Conservation (phyloP, 2,797 vertebrate genomes). For the Lagodon rhomboides region DNA sequence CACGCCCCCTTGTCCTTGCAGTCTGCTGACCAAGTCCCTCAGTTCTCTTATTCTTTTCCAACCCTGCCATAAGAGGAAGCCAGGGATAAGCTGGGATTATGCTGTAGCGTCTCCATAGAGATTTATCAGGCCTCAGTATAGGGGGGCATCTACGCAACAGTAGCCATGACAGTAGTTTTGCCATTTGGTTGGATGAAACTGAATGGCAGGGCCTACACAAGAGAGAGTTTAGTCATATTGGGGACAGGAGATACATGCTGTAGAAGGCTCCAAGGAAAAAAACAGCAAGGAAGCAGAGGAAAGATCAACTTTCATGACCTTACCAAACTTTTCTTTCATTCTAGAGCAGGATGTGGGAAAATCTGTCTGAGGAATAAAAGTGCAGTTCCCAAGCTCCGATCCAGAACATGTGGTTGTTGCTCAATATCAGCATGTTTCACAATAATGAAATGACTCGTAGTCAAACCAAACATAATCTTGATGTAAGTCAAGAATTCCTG, state of each 20-base stretch:
- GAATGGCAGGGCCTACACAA: background rate
- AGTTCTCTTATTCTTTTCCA: slow-evolving; percentile 59
- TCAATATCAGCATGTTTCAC: slow-evolving; percentile 75
- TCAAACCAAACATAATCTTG: slow-evolving; percentile 71
- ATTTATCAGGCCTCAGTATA: slow-evolving; percentile 52
- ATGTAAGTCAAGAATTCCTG: slow-evolving; percentile 39
- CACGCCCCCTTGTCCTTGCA: slow-evolving; percentile 50
- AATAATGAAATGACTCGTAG: slow-evolving; percentile 70
- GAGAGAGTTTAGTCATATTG: background rate
- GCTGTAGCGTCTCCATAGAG: slow-evolving; percentile 62
- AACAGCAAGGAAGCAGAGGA: background rate
- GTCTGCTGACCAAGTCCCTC: slow-evolving; percentile 62
- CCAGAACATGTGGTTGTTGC: slow-evolving; percentile 81
- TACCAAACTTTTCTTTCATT: slow-evolving; percentile 28
- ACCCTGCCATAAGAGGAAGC: slow-evolving; percentile 72
- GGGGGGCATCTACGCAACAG: slow-evolving; percentile 52
- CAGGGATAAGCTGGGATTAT: slow-evolving; percentile 77
- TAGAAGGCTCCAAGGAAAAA: slow-evolving; percentile 1
- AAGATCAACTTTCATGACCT: slow-evolving; percentile 1
- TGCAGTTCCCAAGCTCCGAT: slow-evolving; percentile 64
- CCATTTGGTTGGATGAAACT: slow-evolving; percentile 16
- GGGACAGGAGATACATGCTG: background rate
- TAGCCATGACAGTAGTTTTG: slow-evolving; percentile 59
- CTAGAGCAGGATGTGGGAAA: slow-evolving; percentile 63
- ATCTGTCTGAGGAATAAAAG: slow-evolving; percentile 43